Evolutionary conservation across 1,140 invertebrate species (phyloP), one percentile per base, ranked within the genome.

Genomic region (Neuroterus valhalla): DNA sequence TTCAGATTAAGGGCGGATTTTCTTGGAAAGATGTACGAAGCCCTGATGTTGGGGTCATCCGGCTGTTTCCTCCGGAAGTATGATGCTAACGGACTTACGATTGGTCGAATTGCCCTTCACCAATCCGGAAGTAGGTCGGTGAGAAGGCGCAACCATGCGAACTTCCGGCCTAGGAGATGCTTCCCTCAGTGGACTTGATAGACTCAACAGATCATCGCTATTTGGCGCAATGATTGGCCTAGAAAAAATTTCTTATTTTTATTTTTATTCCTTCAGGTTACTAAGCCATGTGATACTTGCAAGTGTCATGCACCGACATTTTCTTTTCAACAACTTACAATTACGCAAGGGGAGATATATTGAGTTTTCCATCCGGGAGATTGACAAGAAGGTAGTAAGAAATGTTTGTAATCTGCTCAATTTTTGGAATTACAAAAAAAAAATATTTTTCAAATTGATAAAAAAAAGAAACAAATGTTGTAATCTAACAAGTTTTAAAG

Each of bases 11-110:
- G 17, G 80, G 81, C 19, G 81, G 83, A 66, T 80, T 81, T 86
- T 78, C 50, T 87, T 84, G 79, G 86, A 89, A 68, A 86, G 87
- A 69, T 87, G 86, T 45, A 89, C 81, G 74, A 88, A 86, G 45
- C 86, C 86, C 44, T 72, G 80, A 2, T 83, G 81, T 50, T 85
- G 84, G 79, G 78, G 86, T 89, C 88, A 89, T 86, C 87, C 87
- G 48, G 70, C 76, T 68, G 79, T 81, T 15, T 87, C 82, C n/a
- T 89, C 86, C 38, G 88, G 88, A 19, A 89, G 76, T 55, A 89
- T 77, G 80, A 89, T 89, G 84, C 88, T 89, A 71, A 89, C 88
- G 62, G 88, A 89, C 74, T 89, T 89, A 62, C 88, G 86, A 74
- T 77, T 81, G 42, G 74, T 68, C 48, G 68, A 77, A 55, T 77